Percentiles rank a stretch among this genome's conserved stretches.
Evolutionary conservation across 2,888 invertebrate genomes (phyloP).

Genomic region (Cactoblastis cactorum): DNA sequence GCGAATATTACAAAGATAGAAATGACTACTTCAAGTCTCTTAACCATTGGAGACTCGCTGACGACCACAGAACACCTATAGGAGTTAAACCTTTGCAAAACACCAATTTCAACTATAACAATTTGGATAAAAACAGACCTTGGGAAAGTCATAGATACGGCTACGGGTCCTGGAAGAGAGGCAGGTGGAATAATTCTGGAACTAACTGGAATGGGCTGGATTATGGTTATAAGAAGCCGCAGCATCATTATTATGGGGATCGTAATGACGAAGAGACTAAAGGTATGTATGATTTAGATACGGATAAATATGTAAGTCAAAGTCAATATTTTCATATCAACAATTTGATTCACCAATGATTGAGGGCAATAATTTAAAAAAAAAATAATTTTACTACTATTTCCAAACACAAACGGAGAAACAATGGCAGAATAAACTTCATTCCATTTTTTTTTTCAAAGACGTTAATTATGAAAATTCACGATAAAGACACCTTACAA

Average conservation of each 20-base stretch:
- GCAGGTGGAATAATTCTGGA: constrained; percentile 55
- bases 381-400: too few species aligned
- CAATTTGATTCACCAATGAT: too few species aligned
- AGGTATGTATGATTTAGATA: constrained; percentile 36
- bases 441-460: too few species aligned
- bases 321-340: too few species aligned
- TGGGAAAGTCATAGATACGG: constrained; percentile 38
- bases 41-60: constrained; percentile 60
- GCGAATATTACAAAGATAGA: constrained; percentile 55
- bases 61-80: constrained; percentile 48
- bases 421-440: too few species aligned
- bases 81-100: constrained; percentile 45
- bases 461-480: too few species aligned
- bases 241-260: constrained; percentile 34
- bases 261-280: constrained; percentile 47
- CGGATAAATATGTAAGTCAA: background rate
- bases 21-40: constrained; percentile 34
- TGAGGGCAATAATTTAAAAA: too few species aligned
- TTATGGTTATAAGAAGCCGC: constrained; percentile 35
- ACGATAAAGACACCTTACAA: too few species aligned
- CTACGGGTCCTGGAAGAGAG: constrained; percentile 55
- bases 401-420: too few species aligned
- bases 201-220: constrained; percentile 38
- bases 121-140: constrained; percentile 34
- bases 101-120: constrained; percentile 63